Conservation (phyloP, 1,140 invertebrate species). For the Diorhabda elongata region DNA sequence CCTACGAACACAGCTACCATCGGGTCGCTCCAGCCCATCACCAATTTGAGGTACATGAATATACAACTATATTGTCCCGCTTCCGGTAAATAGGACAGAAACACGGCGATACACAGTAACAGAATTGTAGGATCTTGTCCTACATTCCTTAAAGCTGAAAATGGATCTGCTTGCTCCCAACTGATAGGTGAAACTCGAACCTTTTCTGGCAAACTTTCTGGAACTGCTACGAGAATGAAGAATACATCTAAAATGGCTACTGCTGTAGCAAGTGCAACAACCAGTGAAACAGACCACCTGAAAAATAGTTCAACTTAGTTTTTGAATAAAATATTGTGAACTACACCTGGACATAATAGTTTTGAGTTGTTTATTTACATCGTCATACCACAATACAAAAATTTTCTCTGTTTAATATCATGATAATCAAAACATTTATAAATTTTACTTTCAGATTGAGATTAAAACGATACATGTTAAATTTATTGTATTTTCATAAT, state of each 20-base stretch:
- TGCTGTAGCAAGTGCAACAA: slow-evolving; percentile 93
- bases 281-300: slow-evolving; percentile 75
- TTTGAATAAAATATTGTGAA: too few species aligned
- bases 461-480: too few species aligned
- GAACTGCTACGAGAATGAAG: slow-evolving; percentile 96
- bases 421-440: too few species aligned
- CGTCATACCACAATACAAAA: too few species aligned
- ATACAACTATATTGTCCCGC: slow-evolving; percentile 99
- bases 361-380: too few species aligned
- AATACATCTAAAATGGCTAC: slow-evolving; percentile 95
- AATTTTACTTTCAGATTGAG: too few species aligned
- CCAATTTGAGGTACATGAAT: slow-evolving; percentile 97
- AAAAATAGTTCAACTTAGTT: slow-evolving; percentile 15
- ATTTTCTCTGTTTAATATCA: too few species aligned
- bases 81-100: slow-evolving; percentile 98
- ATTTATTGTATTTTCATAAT: too few species aligned
- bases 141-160: slow-evolving; percentile 87
- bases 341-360: too few species aligned
- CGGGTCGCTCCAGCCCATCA: slow-evolving; percentile 92
- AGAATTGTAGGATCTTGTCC: slow-evolving; percentile 94
- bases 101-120: slow-evolving; percentile 94
- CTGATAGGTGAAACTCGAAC: slow-evolving; percentile 76
- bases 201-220: slow-evolving; percentile 96
- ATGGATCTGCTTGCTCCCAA: slow-evolving; percentile 97
- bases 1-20: slow-evolving; percentile 98